Evolutionary conservation across 1,140 invertebrate species (phyloP), one percentile per base, ranked within the genome.

Genomic region (Drepana arcuata): DNA sequence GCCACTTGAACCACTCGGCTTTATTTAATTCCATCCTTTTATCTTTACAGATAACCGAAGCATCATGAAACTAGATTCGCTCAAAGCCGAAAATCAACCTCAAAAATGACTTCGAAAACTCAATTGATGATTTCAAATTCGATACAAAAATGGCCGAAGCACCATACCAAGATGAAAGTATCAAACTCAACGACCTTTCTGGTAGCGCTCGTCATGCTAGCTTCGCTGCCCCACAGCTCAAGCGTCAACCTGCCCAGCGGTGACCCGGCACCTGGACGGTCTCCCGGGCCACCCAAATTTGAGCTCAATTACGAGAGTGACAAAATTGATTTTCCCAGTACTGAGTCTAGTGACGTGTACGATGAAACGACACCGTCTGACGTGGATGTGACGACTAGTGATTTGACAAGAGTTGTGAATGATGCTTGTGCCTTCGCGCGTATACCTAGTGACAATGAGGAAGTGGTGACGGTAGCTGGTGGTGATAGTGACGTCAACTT

Each of bases 401-500:
- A 66, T 68, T 60, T 41, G 16, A 68, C 56, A 65, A 54, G 53
- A 56, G 43, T 24, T 24, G 45, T 59, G 16, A 39, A 41, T 59
- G 73, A 77, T 46, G 67, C 61, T 21, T 81, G 77, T 65, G 70
- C 64, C 28, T 74, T 67, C 34, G 71, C 67, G 30, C 63, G 62
- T 38, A 56, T 73, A 15, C 63, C 75, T 16, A 77, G 75, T 65
- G 75, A 75, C 43, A 77, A 66, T 64, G 61, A 57, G 7, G 59
- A 71, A 10, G 52, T 81, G 12, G 70, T 78, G 28, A 81, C 73
- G 9, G 26, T 81, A 14, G 66, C 59, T 66, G 68, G 59, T 30
- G 41, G 41, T 14, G 65, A 74, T 34, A 78, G 77, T 77, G 77
- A 72, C 32, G 50, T 81, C 10, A 75, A 81, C 45, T 30, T 81